These are phyloP conservation scores for Myotis pilosus DNA, from an alignment of 2,797 vertebrate genomes.

Conservation along the genomic window DNA sequence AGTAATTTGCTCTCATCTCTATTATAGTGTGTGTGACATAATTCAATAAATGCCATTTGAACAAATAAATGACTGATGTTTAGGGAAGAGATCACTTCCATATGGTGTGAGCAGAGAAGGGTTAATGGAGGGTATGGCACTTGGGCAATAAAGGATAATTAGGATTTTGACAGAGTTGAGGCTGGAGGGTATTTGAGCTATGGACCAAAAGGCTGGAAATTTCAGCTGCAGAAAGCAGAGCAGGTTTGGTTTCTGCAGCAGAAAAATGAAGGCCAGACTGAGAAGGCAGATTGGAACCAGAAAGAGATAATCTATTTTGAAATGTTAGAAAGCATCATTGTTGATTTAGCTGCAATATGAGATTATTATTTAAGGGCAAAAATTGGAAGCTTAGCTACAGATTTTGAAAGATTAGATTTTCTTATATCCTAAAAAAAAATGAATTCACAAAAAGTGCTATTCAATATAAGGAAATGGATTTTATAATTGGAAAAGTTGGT, in stretches of 20 bases:
- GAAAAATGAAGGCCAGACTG: background rate
- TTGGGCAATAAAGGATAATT: background rate
- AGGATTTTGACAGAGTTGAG: background rate
- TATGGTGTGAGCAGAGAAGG: background rate
- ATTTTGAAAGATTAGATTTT: conserved; percentile 43
- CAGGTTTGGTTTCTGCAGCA: background rate
- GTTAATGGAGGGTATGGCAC: background rate
- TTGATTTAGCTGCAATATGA: background rate
- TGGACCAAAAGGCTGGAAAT: background rate
- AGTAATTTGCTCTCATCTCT: background rate
- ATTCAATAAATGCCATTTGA: background rate
- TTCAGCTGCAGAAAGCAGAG: conserved; percentile 24
- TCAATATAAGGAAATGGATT: conserved; percentile 31
- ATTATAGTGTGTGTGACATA: background rate
- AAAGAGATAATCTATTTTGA: conserved; percentile 9
- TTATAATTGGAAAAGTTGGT: conserved; percentile 39
- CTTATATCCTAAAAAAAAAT: conserved; percentile 23
- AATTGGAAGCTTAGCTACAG: conserved; percentile 16
- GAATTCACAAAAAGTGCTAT: conserved; percentile 9
- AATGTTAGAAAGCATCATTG: background rate
- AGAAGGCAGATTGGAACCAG: background rate
- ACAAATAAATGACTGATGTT: background rate
- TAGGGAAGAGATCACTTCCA: background rate
- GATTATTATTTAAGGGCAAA: background rate
- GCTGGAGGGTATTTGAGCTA: background rate